Base-by-base conservation (phyloP, 2,888 invertebrate species). In the Alloscopus bannaensis region DNA sequence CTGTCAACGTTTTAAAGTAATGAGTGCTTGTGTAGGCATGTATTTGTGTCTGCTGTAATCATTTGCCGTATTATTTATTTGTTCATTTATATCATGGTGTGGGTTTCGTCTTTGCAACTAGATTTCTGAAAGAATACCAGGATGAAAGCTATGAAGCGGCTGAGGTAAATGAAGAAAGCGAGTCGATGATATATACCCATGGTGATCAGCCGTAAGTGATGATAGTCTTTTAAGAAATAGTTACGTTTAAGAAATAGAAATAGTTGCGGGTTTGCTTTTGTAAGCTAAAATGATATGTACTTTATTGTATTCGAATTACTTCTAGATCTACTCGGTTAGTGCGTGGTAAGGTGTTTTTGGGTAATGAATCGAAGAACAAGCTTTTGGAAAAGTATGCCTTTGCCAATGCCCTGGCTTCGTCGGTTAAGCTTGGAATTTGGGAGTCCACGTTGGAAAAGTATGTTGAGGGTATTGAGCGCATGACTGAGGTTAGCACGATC, bases 361-460 rank as follows among this genome's bases (percentile, higher is more conserved):
- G 90, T 26, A 88, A 89, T 1, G 89, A 91, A 1, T 90, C 91
- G 52, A 91, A 92, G 29, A 85, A 85, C 65, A 91, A 91, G 66
- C 91, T 91, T 31, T 88, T 97, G 78, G 96, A 98, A 87, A 95
- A 95, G 88, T 99, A 95, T 87, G 94, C 98, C 20, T 96, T 98
- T 88, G 97, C 98, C 3, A 95, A 99, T 90, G 97, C 96, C 0
- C 93, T 99, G 90, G 94, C 95, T 0, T 92, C 96, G 84, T 97
- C 97, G 0, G 98, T 98, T 0, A 97, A 98, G 87, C 90, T 99
- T 73, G 96, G 96, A 0, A 94, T 97, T 78, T 98, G 97, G 97
- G 98, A 99, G 90, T 92, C 94, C 3, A 92, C 93, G 0, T 90
- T 98, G 57, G 95, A 95, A 86, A 90, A 91, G 29, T 94, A 95